Percentiles rank a stretch among this genome's conserved stretches.
These are phyloP conservation scores for Neoascia interrupta DNA, from an alignment of 2,888 invertebrate species.

Conservation along the genomic window DNA sequence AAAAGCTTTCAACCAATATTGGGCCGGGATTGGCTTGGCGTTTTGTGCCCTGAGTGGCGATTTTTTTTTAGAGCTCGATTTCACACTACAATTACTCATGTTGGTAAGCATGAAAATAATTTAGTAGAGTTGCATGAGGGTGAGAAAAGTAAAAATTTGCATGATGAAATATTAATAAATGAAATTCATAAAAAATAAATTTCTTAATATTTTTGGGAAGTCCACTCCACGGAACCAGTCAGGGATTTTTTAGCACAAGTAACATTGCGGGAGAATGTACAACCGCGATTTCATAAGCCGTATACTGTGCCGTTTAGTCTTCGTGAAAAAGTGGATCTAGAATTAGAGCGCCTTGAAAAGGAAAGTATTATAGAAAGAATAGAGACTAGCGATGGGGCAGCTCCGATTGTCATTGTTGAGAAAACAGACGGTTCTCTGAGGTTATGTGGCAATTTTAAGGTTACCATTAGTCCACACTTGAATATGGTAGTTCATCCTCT, in stretches of 20 bases:
- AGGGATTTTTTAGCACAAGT: background rate
- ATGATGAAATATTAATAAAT: too few relatives aligned
- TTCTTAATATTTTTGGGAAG: too few relatives aligned
- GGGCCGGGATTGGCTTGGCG: background rate
- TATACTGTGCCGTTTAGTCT: conserved; percentile 23
- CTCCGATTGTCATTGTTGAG: conserved; percentile 16
- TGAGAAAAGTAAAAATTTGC: too few relatives aligned
- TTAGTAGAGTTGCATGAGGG: too few relatives aligned
- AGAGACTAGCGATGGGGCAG: conserved; percentile 12
- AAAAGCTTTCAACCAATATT: background rate
- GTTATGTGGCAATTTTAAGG: conserved; percentile 45
- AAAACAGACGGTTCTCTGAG: conserved; percentile 36
- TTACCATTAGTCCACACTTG: conserved; percentile 32
- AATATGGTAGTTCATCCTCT: conserved; percentile 38
- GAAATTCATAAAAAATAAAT: too few relatives aligned
- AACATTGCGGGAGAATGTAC: background rate
- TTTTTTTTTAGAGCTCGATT: background rate
- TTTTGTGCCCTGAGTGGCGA: background rate
- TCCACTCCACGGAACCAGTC: background rate
- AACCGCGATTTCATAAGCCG: background rate
- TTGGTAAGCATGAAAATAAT: too few relatives aligned
- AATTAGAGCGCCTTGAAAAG: conserved; percentile 21
- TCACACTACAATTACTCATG: too few relatives aligned
- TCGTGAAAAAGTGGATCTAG: conserved; percentile 14
- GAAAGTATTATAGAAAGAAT: conserved; percentile 28